These are phyloP conservation scores for Chloroceryle aenea DNA, from an alignment of 2,113 vertebrate genomes.

Conservation along the genomic window DNA sequence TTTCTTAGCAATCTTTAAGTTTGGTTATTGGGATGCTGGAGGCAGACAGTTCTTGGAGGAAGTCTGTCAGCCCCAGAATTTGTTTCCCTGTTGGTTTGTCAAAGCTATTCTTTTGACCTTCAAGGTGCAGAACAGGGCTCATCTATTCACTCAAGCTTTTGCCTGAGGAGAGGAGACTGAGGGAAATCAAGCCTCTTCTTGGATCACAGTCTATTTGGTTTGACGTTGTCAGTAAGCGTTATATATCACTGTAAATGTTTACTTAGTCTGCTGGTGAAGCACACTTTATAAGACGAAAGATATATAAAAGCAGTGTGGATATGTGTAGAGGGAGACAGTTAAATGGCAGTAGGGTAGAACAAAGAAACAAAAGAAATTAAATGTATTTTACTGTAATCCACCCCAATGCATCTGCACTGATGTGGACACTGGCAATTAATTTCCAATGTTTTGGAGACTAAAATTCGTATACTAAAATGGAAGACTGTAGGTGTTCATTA, in stretches of 20 bases:
- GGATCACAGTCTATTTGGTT: constrained; percentile 67
- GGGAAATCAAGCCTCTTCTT: constrained; percentile 62
- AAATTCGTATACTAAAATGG: not conserved
- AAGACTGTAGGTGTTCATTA: not conserved
- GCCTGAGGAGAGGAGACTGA: constrained; percentile 67
- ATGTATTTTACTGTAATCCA: not conserved
- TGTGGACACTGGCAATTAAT: not conserved
- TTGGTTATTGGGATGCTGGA: constrained; percentile 19
- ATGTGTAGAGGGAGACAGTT: not conserved
- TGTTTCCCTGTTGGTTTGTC: constrained; percentile 63
- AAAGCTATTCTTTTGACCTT: constrained; percentile 70
- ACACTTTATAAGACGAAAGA: constrained; percentile 29
- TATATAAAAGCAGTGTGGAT: not conserved
- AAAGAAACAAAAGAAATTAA: constrained; percentile 27
- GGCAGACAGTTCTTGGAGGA: not conserved
- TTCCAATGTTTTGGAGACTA: not conserved
- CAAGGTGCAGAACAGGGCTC: constrained; percentile 67
- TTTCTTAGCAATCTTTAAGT: constrained; percentile 1
- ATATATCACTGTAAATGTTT: constrained; percentile 65
- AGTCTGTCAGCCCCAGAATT: constrained; percentile 54
- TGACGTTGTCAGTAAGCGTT: constrained; percentile 73
- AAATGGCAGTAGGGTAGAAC: constrained; percentile 23
- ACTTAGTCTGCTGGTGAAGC: constrained; percentile 45
- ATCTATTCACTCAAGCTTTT: constrained; percentile 55
- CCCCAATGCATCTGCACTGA: not conserved